Evolutionary conservation across 2,888 invertebrate species (phyloP), one percentile per base, ranked within the genome.

Genomic region (Steinernema carpocapsae): DNA sequence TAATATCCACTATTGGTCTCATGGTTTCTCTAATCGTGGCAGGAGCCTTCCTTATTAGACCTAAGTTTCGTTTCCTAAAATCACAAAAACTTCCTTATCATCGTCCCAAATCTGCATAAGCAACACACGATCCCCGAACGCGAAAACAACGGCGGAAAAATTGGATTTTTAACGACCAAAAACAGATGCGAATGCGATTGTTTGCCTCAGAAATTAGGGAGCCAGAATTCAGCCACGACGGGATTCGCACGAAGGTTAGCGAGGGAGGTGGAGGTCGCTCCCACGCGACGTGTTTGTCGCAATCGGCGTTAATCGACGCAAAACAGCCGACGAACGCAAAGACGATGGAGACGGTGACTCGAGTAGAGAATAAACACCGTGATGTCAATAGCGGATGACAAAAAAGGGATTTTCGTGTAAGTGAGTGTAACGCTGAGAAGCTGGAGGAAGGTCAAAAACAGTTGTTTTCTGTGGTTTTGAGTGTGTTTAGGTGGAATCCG

Each of bases 251-350:
- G 48, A 19, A 48, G 48, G 17, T 48, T 17, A 48, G 48, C 4
- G 48, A 14, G 14, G 56, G 12, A 17, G 56, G 22, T 26, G 56
- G 22, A 19, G 56, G 56, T 56, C 56, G 56, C 22, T 56, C 56
- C 56, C 56, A 56, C 56, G 56, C 26, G 56, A 26, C 56, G 56
- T 22, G 56, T 48, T 48, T 56, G 48, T 48, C 48, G 48, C 48
- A 48, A 48, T 48, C 19, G 37, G 37, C 48, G 48, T 19, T 48
- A 48, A 48, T 48, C 26, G 56, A 12, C 56, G 56, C 48, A 56
- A 56, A 56, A 56, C 56, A 56, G 2, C 14, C 6, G 24, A 22
- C 22, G 56, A 24, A 56, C 22, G 26, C 2, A 26, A 26, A 24
- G 56, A 26, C 22, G 56, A 26, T 56, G 56, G 22, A 26, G 22